Evolutionary conservation across 2,888 invertebrate species (phyloP), one percentile per base, ranked within the genome.

Genomic region (Scaptomyza cyrtandrae): DNA sequence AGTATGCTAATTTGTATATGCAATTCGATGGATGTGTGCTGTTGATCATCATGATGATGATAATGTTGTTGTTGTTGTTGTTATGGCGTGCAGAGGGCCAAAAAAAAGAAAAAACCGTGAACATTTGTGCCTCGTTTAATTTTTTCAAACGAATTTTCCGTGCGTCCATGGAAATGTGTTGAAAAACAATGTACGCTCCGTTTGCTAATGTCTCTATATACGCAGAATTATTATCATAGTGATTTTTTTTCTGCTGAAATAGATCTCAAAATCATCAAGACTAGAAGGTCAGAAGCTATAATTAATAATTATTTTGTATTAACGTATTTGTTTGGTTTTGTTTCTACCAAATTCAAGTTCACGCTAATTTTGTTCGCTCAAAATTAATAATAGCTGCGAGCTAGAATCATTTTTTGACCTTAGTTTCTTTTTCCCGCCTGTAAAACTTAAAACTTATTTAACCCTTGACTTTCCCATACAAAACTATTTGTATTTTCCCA

Each of bases 1-100:
- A 87, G 82, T 79, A 83, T 87, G 83, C 78, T 85, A 87, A 83
- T 83, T 83, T 88, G 71, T 77, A 59, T 85, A 79, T 85, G 82
- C 82, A 82, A 87, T 82, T 65, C 77, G 66, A 64, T 64, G 39
- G 16, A 10, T 27, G 16, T 24, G 24, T 44, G 24, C 13, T 44
- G 44, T 39, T 39, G 14, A n/a, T 39, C 3, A 14, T 39, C 9
- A 14, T 39, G 7, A n/a, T 39, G 1, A 14, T 39, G 9, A 14
- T 39, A 14, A 39, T 33, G 1, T 10, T 39, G 48, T 60, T 64
- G 48, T 60, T 64, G 53, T 35, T 57, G 48, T n/a, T n/a, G n/a
- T n/a, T n/a, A 65, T 67, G n/a, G 54, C 68, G 60, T 67, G 72
- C 39, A n/a, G 39, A 49, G 49, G 27, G 43, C 29, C 43, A 43